phyloP scores from a whole-genome alignment of 2,888 invertebrate genomes.

The Orchestes rusci region DNA sequence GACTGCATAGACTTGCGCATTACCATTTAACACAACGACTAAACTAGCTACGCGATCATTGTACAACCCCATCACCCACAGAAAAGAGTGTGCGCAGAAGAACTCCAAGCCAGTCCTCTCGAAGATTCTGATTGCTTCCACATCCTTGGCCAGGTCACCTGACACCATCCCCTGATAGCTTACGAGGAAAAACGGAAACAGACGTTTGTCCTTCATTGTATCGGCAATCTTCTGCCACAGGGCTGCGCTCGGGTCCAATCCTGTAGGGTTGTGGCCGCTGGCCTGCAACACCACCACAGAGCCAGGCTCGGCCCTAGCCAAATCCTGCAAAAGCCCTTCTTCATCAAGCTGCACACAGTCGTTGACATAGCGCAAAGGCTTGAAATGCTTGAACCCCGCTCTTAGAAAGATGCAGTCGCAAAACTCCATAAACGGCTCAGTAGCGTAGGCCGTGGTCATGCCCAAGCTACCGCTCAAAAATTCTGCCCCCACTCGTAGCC shows the following conservation, averaged over 20 bases:
- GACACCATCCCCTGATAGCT: conserved; percentile 13
- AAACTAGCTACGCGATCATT: conserved; percentile 60
- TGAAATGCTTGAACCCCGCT: conserved; percentile 40
- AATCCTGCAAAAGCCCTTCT: conserved; percentile 54
- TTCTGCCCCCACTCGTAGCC: conserved; percentile 54
- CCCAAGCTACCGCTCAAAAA: conserved; percentile 50
- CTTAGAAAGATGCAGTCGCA: conserved; percentile 59
- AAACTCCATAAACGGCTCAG: conserved; percentile 62
- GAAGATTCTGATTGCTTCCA: conserved; percentile 52
- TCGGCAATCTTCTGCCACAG: conserved; percentile 57
- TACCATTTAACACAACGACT: conserved; percentile 46
- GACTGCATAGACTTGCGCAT: conserved; percentile 52
- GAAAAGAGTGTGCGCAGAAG: conserved; percentile 50
- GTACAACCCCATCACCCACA: conserved; percentile 61
- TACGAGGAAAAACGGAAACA: conserved; percentile 55
- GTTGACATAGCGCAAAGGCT: conserved; percentile 56
- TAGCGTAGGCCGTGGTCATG: conserved; percentile 52
- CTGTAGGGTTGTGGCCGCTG: conserved; percentile 63
- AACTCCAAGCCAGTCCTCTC: conserved; percentile 52
- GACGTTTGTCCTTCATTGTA: conserved; percentile 47
- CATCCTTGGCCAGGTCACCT: conserved; percentile 54
- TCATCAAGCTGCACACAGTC: conserved; percentile 59
- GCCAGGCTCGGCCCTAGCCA: conserved; percentile 53
- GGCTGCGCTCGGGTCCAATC: conserved; percentile 50
- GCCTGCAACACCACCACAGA: conserved; percentile 58